A percentile compares a stretch with the other conserved stretches of the same genome.
These are phyloP conservation scores for Phrynocephalus forsythii DNA, from an alignment of 2,797 vertebrate species.

Conservation along the genomic window DNA sequence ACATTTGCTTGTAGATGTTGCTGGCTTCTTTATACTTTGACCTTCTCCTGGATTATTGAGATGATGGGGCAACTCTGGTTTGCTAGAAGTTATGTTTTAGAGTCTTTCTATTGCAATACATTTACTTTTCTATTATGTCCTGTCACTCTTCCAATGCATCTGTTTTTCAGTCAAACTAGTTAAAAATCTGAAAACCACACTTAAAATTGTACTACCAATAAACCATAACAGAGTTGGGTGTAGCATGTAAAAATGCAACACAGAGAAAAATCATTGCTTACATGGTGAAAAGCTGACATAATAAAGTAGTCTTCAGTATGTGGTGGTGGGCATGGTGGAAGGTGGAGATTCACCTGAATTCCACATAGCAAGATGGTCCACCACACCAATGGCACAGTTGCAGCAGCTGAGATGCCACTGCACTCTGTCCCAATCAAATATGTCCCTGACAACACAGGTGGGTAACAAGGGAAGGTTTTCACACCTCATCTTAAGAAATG, in stretches of 20 bases:
- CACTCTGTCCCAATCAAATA: not conserved
- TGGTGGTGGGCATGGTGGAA: too few species aligned
- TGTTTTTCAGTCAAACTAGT: not conserved
- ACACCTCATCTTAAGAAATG: not conserved
- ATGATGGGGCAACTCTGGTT: not conserved
- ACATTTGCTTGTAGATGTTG: not conserved
- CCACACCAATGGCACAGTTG: not conserved
- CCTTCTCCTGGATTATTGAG: not conserved
- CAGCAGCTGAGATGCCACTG: not conserved
- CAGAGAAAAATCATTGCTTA: not conserved
- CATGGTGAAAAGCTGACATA: not conserved
- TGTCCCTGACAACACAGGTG: too few species aligned
- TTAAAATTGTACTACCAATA: not conserved
- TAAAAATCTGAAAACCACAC: not conserved
- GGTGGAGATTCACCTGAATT: too few species aligned
- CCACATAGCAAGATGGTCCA: not conserved
- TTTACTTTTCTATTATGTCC: not conserved
- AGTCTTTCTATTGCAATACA: not conserved
- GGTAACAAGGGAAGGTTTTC: not conserved
- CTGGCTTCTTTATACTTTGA: not conserved
- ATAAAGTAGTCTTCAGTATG: too few species aligned
- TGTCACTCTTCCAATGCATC: not conserved
- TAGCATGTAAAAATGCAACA: too few species aligned
- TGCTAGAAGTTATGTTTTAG: slow-evolving; percentile 3
- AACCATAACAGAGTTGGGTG: not conserved